Conservation (phyloP, 2,797 vertebrate genomes). For the Peromyscus attwateri region DNA sequence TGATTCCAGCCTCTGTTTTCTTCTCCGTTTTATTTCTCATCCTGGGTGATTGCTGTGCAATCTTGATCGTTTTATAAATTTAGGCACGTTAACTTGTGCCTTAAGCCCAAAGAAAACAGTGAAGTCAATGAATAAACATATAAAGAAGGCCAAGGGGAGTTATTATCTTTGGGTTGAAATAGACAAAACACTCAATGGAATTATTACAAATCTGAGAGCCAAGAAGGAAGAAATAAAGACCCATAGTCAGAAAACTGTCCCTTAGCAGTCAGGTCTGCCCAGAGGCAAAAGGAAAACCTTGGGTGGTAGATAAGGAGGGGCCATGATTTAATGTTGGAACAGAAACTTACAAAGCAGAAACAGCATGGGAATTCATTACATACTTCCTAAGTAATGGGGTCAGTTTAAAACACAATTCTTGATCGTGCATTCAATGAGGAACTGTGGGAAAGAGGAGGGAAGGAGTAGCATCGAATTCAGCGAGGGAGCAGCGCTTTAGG, state of each 20-base stretch:
- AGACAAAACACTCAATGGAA: background rate
- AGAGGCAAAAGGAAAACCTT: slow-evolving; percentile 12
- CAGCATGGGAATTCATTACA: background rate
- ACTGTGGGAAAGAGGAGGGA: slow-evolving; percentile 3
- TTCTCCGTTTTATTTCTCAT: background rate
- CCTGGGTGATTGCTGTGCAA: background rate
- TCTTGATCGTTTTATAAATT: slow-evolving; percentile 18
- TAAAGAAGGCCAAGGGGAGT: background rate
- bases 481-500: background rate
- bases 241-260: background rate
- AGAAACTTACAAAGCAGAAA: slow-evolving; percentile 55
- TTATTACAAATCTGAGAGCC: slow-evolving; percentile 10
- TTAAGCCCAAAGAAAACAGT: slow-evolving; percentile 37
- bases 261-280: slow-evolving; percentile 45
- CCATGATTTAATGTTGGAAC: slow-evolving; percentile 21
- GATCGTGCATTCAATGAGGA: background rate
- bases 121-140: background rate
- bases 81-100: background rate
- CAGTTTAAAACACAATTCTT: background rate
- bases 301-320: slow-evolving; percentile 26
- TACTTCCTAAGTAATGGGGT: background rate
- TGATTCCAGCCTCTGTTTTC: background rate
- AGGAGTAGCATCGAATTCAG: slow-evolving; percentile 16
- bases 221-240: slow-evolving; percentile 38
- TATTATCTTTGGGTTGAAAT: slow-evolving; percentile 50